These are phyloP conservation scores for Penaeus chinensis DNA, from an alignment of 1,140 invertebrate species.

Conservation along the genomic window DNA sequence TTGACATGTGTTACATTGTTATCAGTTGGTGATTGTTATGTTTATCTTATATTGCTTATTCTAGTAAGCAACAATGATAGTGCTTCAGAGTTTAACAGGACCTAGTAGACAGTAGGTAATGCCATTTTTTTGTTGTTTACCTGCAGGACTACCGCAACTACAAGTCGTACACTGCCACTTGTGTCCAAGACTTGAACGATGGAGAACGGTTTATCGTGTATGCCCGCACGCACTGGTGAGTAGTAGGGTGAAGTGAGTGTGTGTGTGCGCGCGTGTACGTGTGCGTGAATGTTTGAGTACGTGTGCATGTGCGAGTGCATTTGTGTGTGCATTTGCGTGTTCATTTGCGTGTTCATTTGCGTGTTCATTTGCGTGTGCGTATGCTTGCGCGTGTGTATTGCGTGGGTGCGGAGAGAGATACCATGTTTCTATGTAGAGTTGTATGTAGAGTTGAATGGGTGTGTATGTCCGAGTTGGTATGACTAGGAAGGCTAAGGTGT, in stretches of 20 bases:
- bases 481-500: too few species aligned
- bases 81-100: too few species aligned
- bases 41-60: too few species aligned
- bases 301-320: background rate
- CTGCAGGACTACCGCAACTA: conserved; percentile 77
- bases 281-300: background rate
- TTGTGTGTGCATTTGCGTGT: background rate
- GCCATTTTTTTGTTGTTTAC: conserved; percentile 70
- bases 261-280: background rate
- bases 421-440: too few species aligned
- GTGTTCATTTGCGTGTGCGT: background rate
- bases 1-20: too few species aligned
- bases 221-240: conserved; percentile 72
- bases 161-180: conserved; percentile 76
- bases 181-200: conserved; percentile 69
- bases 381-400: too few species aligned
- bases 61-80: too few species aligned
- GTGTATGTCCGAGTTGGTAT: background rate
- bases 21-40: too few species aligned
- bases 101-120: background rate
- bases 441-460: background rate
- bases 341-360: background rate
- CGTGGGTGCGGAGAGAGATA: too few species aligned
- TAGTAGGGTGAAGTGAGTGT: background rate
- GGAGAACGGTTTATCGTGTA: conserved; percentile 71